Base-by-base conservation (phyloP, 1,140 invertebrate species). In the Protaetia brevitarsis region DNA sequence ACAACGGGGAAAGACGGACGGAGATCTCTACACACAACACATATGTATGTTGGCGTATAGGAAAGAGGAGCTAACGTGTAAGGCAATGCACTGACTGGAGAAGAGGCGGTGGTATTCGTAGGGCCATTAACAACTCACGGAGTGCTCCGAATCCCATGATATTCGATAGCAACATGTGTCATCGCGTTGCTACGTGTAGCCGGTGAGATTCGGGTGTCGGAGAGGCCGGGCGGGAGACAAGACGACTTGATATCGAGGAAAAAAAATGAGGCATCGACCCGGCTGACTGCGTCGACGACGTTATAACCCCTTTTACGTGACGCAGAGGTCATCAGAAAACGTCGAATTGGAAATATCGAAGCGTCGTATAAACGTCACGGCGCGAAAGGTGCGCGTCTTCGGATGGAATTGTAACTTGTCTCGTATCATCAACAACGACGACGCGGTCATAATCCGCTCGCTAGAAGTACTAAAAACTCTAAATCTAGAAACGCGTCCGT, bases 101-200 rank as follows among this genome's bases (percentile, higher is more conserved):
- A n/a, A n/a, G n/a, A n/a, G n/a, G n/a, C n/a, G n/a, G n/a, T n/a
- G n/a, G n/a, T n/a, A n/a, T n/a, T n/a, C n/a, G n/a, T 65, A 71
- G 65, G 67, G 71, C 74, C 74, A 76, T 77, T 77, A 77, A 74
- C 76, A 75, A 74, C 69, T 76, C 74, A 67, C 70, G 70, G 41
- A 34, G 68, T 70, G 72, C 69, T 69, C 26, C 57, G 75, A 71
- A 66, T 70, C 69, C 69, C 63, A 72, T 71, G 75, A 74, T 77
- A 77, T 77, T 72, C 60, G 75, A 77, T 77, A 71, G 74, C 73
- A 77, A 77, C 74, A 76, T 76, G 74, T 77, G 75, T 77, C 74
- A 74, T 75, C 74, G 57, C 68, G 63, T 70, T 68, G 36, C 41
- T 51, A 51, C 41, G 41, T 51, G 41, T 23, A 51, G 41, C 41